Base-by-base conservation (phyloP, 2,797 vertebrate genomes). In the Bufotes viridis region DNA sequence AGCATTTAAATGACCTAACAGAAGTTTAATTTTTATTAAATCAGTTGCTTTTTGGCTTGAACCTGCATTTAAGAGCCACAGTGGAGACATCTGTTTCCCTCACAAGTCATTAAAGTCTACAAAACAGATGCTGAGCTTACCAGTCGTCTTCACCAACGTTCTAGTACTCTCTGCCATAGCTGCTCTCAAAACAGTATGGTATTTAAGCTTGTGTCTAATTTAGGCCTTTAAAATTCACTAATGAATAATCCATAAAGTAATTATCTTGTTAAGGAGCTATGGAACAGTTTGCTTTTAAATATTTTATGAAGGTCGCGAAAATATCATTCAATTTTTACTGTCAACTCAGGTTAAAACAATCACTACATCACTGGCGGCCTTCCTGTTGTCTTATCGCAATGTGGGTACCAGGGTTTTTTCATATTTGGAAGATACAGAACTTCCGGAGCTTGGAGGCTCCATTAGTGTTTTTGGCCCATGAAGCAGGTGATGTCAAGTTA, bases 241-340 rank as follows among this genome's bases (percentile, higher is more conserved):
- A 89, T 86, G 90, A 88, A 88, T 89, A 86, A 90, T 91, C 89
- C 78, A 84, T 89, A 86, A 79, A 60, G 76, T 84, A 89, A 89
- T 90, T 89, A 78, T 88, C 76, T 89, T 70, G 76, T 76, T 82
- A 89, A 89, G 82, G 75, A 90, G 69, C 87, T 63, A 69, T 81
- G 65, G 72, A 89, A 87, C 89, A 83, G 90, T 80, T 29, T 78
- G n/a, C 78, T 34, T 83, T 82, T 90, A 78, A 87, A 89, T 87
- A 88, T 91, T 90, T 90, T 61, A 85, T 90, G 90, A 90, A 90
- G 88, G 86, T 90, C 86, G 70, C 53, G 81, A 85, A 87, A 87
- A 83, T 89, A 87, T 87, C 72, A 58, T 89, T 89, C 85, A 87
- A 80, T 89, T 89, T 89, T 89, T 87, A 89, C 85, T 84, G 88